Percentiles rank a stretch among this genome's conserved stretches.
Conservation (phyloP, 1,140 invertebrate species). For the Agrilus planipennis region DNA sequence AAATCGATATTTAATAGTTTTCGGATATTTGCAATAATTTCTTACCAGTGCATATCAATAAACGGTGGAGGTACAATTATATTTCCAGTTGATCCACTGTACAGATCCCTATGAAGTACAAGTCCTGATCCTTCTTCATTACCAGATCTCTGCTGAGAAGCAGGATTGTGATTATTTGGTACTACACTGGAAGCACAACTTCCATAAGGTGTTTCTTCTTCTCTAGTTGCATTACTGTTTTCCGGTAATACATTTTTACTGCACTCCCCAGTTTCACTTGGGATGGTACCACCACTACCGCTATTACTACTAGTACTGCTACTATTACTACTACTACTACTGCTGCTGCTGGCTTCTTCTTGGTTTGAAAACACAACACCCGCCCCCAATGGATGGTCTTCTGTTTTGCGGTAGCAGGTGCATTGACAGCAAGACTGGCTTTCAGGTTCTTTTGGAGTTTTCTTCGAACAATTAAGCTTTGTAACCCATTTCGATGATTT, state of each 20-base stretch:
- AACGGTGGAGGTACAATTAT: slow-evolving; percentile 5
- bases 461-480: slow-evolving; percentile 46
- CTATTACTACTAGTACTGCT: slow-evolving; percentile 30
- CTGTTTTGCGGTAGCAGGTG: slow-evolving; percentile 46
- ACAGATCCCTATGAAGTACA: background rate
- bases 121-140: no score
- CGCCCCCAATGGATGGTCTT: slow-evolving; percentile 36
- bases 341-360: slow-evolving; percentile 9
- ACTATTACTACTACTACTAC: no score
- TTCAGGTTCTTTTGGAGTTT: slow-evolving; percentile 39
- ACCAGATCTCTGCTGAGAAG: no score
- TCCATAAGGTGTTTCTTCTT: no score
- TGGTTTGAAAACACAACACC: slow-evolving; percentile 40
- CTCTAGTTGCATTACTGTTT: no score
- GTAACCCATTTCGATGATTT: slow-evolving; percentile 49
- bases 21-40: no score
- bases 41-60: slow-evolving; percentile 7
- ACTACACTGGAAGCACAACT: no score
- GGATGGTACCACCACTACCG: slow-evolving; percentile 22
- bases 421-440: slow-evolving; percentile 45
- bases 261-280: background rate
- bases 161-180: no score
- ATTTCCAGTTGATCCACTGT: slow-evolving; percentile 2
- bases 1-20: no score
- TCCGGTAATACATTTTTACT: no score